Conservation (phyloP, 1,140 invertebrate genomes). For the Cecropterus lyciades region DNA sequence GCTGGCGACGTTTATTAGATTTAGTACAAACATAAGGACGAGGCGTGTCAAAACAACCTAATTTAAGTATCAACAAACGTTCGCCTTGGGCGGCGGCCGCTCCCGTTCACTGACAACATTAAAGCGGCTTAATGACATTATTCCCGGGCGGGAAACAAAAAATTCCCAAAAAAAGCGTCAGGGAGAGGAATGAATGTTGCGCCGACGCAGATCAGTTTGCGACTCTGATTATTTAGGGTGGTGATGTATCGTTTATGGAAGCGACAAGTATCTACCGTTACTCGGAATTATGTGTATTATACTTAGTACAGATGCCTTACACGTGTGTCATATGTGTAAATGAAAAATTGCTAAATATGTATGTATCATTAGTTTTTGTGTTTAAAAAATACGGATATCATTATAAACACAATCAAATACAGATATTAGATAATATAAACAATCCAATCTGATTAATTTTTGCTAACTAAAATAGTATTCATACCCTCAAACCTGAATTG, state of each 20-base stretch:
- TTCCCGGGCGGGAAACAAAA: slow-evolving; percentile 79
- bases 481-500: no score
- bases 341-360: no score
- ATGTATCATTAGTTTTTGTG: no score
- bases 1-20: slow-evolving; percentile 80
- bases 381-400: no score
- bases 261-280: slow-evolving; percentile 30
- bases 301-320: slow-evolving; percentile 1
- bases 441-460: no score
- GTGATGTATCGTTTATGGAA: slow-evolving; percentile 67
- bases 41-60: slow-evolving; percentile 82
- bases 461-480: no score
- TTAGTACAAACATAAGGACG: slow-evolving; percentile 82
- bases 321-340: background rate
- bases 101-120: slow-evolving; percentile 83
- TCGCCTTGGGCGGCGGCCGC: slow-evolving; percentile 80
- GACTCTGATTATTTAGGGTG: slow-evolving; percentile 65
- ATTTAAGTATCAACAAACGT: slow-evolving; percentile 84
- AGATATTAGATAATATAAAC: no score
- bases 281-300: slow-evolving; percentile 4
- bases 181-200: slow-evolving; percentile 56
- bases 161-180: slow-evolving; percentile 72
- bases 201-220: slow-evolving; percentile 23
- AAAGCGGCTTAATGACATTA: slow-evolving; percentile 84
- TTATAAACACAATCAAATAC: no score